These are phyloP conservation scores for Yoshiicerus persimilis DNA, from an alignment of 1,140 invertebrate species.

Conservation along the genomic window DNA sequence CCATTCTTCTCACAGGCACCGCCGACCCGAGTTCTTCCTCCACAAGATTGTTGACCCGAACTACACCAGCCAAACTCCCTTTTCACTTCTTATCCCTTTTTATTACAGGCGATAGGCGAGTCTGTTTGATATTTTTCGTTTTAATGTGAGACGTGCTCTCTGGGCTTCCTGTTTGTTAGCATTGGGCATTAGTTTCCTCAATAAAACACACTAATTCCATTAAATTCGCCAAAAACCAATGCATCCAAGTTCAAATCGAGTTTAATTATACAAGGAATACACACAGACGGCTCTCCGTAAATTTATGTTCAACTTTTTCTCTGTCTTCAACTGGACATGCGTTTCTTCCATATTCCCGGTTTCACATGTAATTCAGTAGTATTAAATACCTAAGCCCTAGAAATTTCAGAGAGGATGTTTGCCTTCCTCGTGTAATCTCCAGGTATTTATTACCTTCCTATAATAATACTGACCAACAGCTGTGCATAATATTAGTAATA, in stretches of 20 bases:
- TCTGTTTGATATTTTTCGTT: background rate
- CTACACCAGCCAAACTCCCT: no score
- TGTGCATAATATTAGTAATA: no score
- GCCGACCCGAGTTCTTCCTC: background rate
- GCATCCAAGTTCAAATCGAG: background rate
- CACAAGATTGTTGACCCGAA: background rate
- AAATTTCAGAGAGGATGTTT: no score
- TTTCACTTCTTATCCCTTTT: background rate
- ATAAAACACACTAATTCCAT: background rate
- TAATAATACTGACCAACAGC: no score
- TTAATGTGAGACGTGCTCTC: background rate
- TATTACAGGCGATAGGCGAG: slow-evolving; percentile 42
- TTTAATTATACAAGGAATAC: background rate
- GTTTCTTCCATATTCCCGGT: no score
- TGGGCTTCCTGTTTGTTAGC: background rate
- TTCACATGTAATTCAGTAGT: no score
- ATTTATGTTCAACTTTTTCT: no score
- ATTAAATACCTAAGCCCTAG: no score
- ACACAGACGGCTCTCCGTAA: background rate
- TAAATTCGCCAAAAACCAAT: background rate
- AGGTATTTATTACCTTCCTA: no score
- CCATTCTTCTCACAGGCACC: background rate
- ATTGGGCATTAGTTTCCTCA: background rate
- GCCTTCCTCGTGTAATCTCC: no score
- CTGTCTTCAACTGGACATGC: no score